phyloP scores from a whole-genome alignment of 2,888 invertebrate genomes.

The Argyra leucocephala region DNA sequence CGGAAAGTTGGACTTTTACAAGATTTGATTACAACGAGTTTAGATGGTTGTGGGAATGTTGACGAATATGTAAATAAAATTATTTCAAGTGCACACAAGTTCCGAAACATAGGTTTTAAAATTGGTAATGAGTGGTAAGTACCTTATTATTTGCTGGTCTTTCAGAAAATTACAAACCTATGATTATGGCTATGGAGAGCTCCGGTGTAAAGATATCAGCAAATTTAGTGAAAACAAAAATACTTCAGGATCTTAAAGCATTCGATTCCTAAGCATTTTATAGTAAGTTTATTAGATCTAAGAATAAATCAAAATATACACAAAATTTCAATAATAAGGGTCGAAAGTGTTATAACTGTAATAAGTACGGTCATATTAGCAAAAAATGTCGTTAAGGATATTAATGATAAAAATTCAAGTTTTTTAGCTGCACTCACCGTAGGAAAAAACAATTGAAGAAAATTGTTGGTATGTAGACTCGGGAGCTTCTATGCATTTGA shows the following conservation, averaged over 20 bases:
- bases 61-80: neutral
- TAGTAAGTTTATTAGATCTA: no score
- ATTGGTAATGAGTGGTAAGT: slow-evolving; percentile 11
- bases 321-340: no score
- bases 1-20: neutral
- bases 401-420: no score
- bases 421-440: no score
- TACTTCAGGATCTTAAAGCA: slow-evolving; percentile 10
- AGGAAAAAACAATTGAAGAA: no score
- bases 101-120: neutral
- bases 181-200: slow-evolving; percentile 15
- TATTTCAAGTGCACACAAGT: neutral
- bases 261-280: no score
- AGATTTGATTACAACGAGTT: neutral
- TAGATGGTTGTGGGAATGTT: neutral
- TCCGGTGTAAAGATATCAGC: slow-evolving; percentile 10
- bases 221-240: slow-evolving; percentile 12
- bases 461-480: no score
- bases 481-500: no score
- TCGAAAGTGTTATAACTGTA: no score
- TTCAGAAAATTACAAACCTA: slow-evolving; percentile 2
- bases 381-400: no score
- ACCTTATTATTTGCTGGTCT: slow-evolving; percentile 9
- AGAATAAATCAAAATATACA: no score
- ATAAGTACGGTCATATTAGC: no score